Percentiles rank a stretch among this genome's conserved stretches.
Evolutionary conservation across 2,888 invertebrate genomes (phyloP).

Genomic region (Laspeyria flexula): DNA sequence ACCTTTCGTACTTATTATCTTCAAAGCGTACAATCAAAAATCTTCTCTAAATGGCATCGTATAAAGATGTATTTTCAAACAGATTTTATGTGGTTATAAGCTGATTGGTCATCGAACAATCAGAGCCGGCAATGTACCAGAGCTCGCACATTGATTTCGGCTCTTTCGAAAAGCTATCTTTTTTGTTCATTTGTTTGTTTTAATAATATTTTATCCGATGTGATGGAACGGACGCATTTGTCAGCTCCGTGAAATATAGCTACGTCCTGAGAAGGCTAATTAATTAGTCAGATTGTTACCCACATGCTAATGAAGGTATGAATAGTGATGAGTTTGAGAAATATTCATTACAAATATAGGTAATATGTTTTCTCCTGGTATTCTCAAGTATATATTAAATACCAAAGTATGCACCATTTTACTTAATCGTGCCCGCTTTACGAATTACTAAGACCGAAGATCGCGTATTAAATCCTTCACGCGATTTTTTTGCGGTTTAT

Average conservation of each 20-base stretch:
- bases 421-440: no score
- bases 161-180: slow-evolving; percentile 82
- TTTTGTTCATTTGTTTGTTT: slow-evolving; percentile 86
- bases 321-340: slow-evolving; percentile 59
- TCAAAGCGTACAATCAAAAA: slow-evolving; percentile 41
- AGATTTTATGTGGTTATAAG: slow-evolving; percentile 23
- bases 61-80: slow-evolving; percentile 36
- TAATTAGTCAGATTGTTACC: slow-evolving; percentile 73
- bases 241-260: slow-evolving; percentile 81
- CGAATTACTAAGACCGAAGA: no score
- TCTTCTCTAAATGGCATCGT: slow-evolving; percentile 13
- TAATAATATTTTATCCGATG: slow-evolving; percentile 85
- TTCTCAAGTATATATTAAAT: no score
- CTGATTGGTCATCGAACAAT: slow-evolving; percentile 43
- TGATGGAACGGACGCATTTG: slow-evolving; percentile 85
- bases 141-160: slow-evolving; percentile 85
- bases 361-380: not conserved
- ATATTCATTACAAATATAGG: slow-evolving; percentile 10
- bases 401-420: no score
- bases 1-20: slow-evolving; percentile 74
- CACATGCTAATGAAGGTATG: slow-evolving; percentile 76
- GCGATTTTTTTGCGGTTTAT: no score
- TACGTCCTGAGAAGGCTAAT: slow-evolving; percentile 73
- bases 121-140: slow-evolving; percentile 67
- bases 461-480: no score